Percentiles rank a stretch among this genome's conserved stretches.
Conservation (phyloP, 1,140 invertebrate species). For the Habropoda laboriosa region DNA sequence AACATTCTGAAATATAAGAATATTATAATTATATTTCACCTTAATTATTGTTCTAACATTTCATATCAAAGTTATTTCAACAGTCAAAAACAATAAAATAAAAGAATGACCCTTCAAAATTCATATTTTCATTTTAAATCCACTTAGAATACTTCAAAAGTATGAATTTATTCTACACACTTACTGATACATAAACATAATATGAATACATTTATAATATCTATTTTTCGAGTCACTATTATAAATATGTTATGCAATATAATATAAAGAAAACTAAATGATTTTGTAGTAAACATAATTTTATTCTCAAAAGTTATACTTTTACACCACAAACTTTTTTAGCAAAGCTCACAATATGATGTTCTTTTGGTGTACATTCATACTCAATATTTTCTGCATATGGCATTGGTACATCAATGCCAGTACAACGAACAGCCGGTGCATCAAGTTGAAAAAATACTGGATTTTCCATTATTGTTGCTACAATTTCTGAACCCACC, state of each 20-base stretch:
- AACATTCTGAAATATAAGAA: slow-evolving; percentile 78
- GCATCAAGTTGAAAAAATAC: slow-evolving; percentile 88
- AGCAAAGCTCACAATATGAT: slow-evolving; percentile 68
- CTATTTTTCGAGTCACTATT: slow-evolving; percentile 83
- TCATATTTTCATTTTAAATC: slow-evolving; percentile 85
- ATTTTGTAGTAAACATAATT: slow-evolving; percentile 83
- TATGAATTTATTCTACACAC: slow-evolving; percentile 70
- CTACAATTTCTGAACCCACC: slow-evolving; percentile 87
- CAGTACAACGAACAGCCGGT: slow-evolving; percentile 86
- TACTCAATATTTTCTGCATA: slow-evolving; percentile 86
- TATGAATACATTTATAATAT: slow-evolving; percentile 82
- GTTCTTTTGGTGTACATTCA: slow-evolving; percentile 83
- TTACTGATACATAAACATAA: slow-evolving; percentile 79
- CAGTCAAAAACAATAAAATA: slow-evolving; percentile 74
- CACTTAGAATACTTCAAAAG: slow-evolving; percentile 84
- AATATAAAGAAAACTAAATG: slow-evolving; percentile 79
- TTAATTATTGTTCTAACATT: slow-evolving; percentile 80
- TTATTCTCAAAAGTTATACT: slow-evolving; percentile 52
- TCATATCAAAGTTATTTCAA: background rate
- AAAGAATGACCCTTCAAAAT: slow-evolving; percentile 79
- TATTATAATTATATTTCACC: slow-evolving; percentile 79
- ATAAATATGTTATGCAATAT: slow-evolving; percentile 73
- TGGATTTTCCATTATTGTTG: slow-evolving; percentile 84
- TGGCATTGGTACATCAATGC: slow-evolving; percentile 89
- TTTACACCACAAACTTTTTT: slow-evolving; percentile 65